These are phyloP conservation scores for Pseudeuparius sepicola DNA, from an alignment of 2,888 invertebrate genomes.

Conservation along the genomic window DNA sequence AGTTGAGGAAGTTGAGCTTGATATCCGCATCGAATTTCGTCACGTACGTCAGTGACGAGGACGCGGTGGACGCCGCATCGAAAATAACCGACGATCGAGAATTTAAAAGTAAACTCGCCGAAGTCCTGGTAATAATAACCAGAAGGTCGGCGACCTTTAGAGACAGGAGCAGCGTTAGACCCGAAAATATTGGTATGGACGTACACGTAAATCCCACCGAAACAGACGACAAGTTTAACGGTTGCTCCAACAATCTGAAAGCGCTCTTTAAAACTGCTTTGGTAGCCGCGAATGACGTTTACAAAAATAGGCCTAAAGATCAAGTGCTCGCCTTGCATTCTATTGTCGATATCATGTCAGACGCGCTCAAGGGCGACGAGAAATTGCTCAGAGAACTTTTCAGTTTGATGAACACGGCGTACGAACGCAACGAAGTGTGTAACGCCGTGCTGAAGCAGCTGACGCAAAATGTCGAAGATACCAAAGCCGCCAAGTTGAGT, in stretches of 20 bases:
- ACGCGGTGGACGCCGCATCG: constrained; percentile 33
- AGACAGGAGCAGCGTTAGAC: constrained; percentile 36
- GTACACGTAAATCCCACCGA: constrained; percentile 29
- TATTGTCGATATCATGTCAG: constrained; percentile 33
- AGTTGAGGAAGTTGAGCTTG: constrained; percentile 33
- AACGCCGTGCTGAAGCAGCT: constrained; percentile 34
- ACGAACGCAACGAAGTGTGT: constrained; percentile 35
- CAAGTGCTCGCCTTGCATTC: constrained; percentile 36
- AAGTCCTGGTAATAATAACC: constrained; percentile 36
- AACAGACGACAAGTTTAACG: constrained; percentile 31
- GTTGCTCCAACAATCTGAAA: constrained; percentile 32
- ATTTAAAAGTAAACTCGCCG: constrained; percentile 35
- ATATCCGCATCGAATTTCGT: constrained; percentile 33
- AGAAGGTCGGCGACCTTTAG: constrained; percentile 35
- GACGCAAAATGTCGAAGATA: constrained; percentile 45
- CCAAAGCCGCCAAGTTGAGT: constrained; percentile 52
- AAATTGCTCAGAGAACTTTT: constrained; percentile 32
- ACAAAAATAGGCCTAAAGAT: constrained; percentile 37
- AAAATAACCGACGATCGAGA: constrained; percentile 33
- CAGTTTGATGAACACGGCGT: constrained; percentile 33
- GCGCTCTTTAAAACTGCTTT: constrained; percentile 36
- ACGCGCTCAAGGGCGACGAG: constrained; percentile 31
- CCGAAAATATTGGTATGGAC: constrained; percentile 35
- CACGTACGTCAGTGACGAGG: constrained; percentile 33
- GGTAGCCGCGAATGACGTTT: constrained; percentile 37